Evolutionary conservation across 2,113 vertebrate species (phyloP), one percentile per base, ranked within the genome.

Genomic region (Paedocypris sp.): DNA sequence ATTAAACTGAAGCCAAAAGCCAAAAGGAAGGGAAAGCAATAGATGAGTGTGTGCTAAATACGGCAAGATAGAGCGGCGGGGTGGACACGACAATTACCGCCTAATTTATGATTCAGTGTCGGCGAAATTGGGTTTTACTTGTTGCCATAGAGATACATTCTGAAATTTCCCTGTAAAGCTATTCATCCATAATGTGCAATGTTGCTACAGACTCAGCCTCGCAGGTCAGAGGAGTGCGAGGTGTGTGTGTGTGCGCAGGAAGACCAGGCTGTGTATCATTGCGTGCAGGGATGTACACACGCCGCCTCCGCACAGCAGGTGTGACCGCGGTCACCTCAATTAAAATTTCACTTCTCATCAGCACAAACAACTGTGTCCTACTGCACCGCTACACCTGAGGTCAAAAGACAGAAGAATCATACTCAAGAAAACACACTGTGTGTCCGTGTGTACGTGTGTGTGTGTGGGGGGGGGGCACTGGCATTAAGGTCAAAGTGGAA

Each of bases 311-410:
- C 59, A 51, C 9, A 39, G 61, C 67, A 62, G 61, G 61, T 70
- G 73, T 53, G 62, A 64, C 31, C 12, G 31, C 6, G 59, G 42
- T 65, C 42, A 20, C 39, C 41, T 70, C 52, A 12, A 75, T 75
- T 60, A 62, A 61, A 72, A 69, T 75, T 67, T 60, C 50, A 53
- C 56, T 59, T 69, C 45, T 46, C 25, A 16, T 72, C 43, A 49
- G 19, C 20, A 33, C 31, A 26, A 62, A 65, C 66, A 68, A 69
- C 62, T 66, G 66, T 46, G 46, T 29, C 67, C 53, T 8, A 45
- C 28, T 5, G 4, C n/a, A 26, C 38, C 31, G 52, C 60, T 60
- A 32, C 35, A 49, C 35, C 42, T 35, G 39, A 62, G 51, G 51
- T 68, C 45, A 57, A 36, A 26, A 23, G 18, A 32, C 22, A 41